Base-by-base conservation (phyloP, 2,113 vertebrate species). In the Brachyhypopomus occidentalis region DNA sequence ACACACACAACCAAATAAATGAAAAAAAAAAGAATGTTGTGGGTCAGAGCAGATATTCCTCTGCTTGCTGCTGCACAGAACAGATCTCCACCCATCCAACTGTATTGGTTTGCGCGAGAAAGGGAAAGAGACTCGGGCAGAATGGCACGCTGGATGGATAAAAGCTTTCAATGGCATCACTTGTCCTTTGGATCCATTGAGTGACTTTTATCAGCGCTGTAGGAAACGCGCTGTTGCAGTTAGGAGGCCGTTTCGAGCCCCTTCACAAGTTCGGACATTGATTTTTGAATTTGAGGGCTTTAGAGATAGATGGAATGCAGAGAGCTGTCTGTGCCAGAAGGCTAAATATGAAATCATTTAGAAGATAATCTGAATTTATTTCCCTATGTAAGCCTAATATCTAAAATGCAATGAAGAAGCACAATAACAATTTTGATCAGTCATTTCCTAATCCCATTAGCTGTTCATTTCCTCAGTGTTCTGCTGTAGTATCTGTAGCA, bases 21-120 rank as follows among this genome's bases (percentile, higher is more conserved):
- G 89, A 85, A 88, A 92, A 34, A 17, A 30, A 92, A 92, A 87
- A 92, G 92, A 92, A 91, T 89, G 90, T 86, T 90, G 90, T 48
- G 41, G 8, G 41, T 48, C 11, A 48, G 12, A 52, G 45, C 12
- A 92, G 91, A 90, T 91, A 92, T 72, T 60, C 58, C 25, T 66
- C 82, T 82, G 83, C 86, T 86, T 83, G 88, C 86, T 88, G 89
- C 89, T 88, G 73, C 86, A 84, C 88, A 88, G 85, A 89, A 91
- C 63, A 66, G 17, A 67, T 67, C 88, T 82, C 80, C 62, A 83
- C 73, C 77, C 80, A 88, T 88, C 75, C 62, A 56, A 67, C 79
- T 89, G 87, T 90, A 88, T 88, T 87, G 86, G 86, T 72, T 67
- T 58, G 36, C 77, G 81, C 84, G 82, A 73, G 75, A 82, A 77